Evolutionary conservation across 1,140 invertebrate genomes (phyloP), one percentile per base, ranked within the genome.

Genomic region (Drosophila mauritiana): DNA sequence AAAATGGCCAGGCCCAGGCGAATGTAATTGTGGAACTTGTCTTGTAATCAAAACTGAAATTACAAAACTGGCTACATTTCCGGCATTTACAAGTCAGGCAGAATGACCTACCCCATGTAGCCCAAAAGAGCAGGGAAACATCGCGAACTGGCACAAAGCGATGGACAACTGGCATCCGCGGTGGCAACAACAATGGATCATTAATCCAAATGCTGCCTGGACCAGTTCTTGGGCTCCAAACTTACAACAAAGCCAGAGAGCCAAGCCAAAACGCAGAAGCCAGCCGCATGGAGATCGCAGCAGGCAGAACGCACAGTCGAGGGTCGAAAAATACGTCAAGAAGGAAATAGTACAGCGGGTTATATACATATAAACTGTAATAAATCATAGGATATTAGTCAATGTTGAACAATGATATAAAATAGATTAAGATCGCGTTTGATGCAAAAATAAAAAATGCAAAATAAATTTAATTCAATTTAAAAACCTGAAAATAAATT

Each of bases 131-230:
- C 17, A 22, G 15, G 17, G 48, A 40, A 48, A 48, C 17, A 27
- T 8, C 7, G 20, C 39, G 42, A 39, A 37, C 12, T 56, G 51
- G 64, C 67, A 48, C 55, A 72, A 52, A 61, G 22, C n/a, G 48
- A 43, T 58, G 25, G 56, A 51, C 65, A 55, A 55, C 49, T 20
- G 27, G 37, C 53, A 56, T 55, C 58, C 59, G 54, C 65, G 59
- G 76, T 39, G 40, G 67, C 73, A 56, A 80, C 55, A 68, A 70
- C 68, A 70, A 70, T 69, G 67, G 84, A 89, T 89, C 85, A 89
- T 89, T 89, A 89, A 89, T 89, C 84, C 86, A 89, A 89, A 89
- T 83, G 80, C 88, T 84, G 84, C 51, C 68, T 84, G 84, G 84
- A 89, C 84, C 84, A 89, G 84, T 89, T 89, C 80, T 84, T 70